Percentiles rank a stretch among this genome's conserved stretches.
Evolutionary conservation across 2,113 vertebrate species (phyloP).

Genomic region (Psilopogon haemacephalus): DNA sequence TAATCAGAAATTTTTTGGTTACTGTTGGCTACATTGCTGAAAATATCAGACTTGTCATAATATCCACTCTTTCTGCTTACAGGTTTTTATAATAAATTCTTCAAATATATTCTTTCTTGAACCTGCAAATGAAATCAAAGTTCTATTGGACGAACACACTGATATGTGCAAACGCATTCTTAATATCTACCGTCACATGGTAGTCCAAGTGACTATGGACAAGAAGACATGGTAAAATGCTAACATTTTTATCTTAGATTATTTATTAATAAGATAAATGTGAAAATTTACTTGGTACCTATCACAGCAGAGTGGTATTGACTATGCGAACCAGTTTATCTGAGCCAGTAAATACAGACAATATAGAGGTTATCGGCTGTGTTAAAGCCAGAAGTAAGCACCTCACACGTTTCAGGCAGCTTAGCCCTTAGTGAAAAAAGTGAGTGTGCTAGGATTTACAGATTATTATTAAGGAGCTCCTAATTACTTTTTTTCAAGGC

Average conservation of each 20-base stretch:
- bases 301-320: not conserved
- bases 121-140: constrained; percentile 94
- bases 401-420: not conserved
- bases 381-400: not conserved
- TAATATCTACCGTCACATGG: constrained; percentile 98
- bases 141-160: constrained; percentile 93
- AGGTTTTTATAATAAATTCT: constrained; percentile 98
- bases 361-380: not conserved
- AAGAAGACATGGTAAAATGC: constrained; percentile 94
- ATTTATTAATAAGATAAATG: not conserved
- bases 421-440: not conserved
- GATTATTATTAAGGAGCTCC: not conserved
- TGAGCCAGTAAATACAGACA: not conserved
- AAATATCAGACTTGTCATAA: not conserved
- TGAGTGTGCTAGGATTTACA: not conserved
- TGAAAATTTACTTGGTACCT: not conserved
- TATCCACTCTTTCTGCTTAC: constrained; percentile 22
- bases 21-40: not conserved
- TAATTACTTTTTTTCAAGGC: not conserved
- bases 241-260: constrained; percentile 15
- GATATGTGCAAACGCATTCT: constrained; percentile 99
- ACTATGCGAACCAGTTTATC: not conserved
- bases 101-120: constrained; percentile 96
- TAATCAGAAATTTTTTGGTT: not conserved
- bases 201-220: constrained; percentile 98